Base-by-base conservation (phyloP, 37 sponge, comb jelly and placozoan genomes). In the Oopsacas minuta region DNA sequence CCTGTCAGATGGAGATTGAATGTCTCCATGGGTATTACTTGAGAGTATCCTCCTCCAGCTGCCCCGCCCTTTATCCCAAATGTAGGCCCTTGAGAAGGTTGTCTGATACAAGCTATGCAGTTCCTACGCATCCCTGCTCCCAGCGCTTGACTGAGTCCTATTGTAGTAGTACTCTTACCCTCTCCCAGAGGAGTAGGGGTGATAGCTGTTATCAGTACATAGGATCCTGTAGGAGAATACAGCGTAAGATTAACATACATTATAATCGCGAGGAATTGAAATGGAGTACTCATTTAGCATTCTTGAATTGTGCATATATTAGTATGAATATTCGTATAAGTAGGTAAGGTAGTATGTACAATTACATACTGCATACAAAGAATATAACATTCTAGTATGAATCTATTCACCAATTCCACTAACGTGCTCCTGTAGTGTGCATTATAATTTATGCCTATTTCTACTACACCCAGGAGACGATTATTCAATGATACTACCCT, bases 41-140 rank as follows among this genome's bases (percentile, higher is more conserved):
- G 99, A 0, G 94, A 93, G 83, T 98, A 98, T 0, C 99, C 99
- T 0, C 99, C 99, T 23, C 99, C 99, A n/a, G 99, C 99, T 25
- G 99, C 99, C 20, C 99, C 99, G 3, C 99, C 99, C 89, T 98
- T 98, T 75, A 98, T 98, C 37, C 99, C 99, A 89, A 98, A 98
- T 7, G 99, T 98, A 10, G 99, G 99, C 37, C 99, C 99, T 52
- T 95, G 96, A 10, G 94, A 93, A 0, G 99, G 99, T 82, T 98
- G 99, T 36, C 99, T 51, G 35, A 98, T 91, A 87, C 99, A 98
- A 0, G 99, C 96, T 86, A 98, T 89, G 25, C 83, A 84, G 53
- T 93, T 93, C 82, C 88, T 81, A 51, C 89, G 85, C n/a, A 93
- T 83, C 49, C 91, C 90, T 39, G 94, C 94, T 5, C 94, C 92